Evolutionary conservation across 2,888 invertebrate genomes (phyloP), one percentile per base, ranked within the genome.

Genomic region (Xylota segnis): DNA sequence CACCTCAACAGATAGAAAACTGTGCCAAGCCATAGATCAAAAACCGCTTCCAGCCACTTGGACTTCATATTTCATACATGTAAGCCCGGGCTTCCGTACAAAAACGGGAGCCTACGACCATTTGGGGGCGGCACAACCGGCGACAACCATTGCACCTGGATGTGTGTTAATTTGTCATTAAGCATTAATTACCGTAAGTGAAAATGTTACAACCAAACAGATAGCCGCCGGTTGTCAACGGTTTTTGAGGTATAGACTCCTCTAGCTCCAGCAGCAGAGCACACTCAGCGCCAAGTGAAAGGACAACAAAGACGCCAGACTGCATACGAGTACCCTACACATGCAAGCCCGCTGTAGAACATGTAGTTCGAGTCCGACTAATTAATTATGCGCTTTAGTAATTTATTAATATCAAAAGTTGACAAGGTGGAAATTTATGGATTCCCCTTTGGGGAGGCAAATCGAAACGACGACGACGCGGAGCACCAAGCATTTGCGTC

Each of bases 401-500:
- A 91, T 92, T 91, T 91, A 91, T 91, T 91, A 91, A 91, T 91
- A 91, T 91, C 91, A 92, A 91, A 91, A 91, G 91, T 92, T 91
- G 91, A 91, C 91, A 91, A 90, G 91, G 91, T 92, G 92, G 90
- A 91, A 91, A 92, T 91, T 92, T 91, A 91, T 91, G 91, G 89
- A 90, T 89, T 88, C 88, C 88, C 88, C 79, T 70, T 61, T 68
- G 66, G 65, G 68, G 83, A 61, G 65, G 74, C 77, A 45, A 9
- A 40, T 52, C 77, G 37, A 6, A 40, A 52, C 61, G 56, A 45
- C 9, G 40, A 12, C 56, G 43, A 23, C 52, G 32, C 12, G 72
- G 83, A 56, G 79, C 68, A 58, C 66, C 54, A 75, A 37, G 63
- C 71, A 77, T 82, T 77, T 74, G 77, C 58, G 88, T 81, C 77